Evolutionary conservation across 1,140 invertebrate species (phyloP).

Genomic region (Pissodes strobi): DNA sequence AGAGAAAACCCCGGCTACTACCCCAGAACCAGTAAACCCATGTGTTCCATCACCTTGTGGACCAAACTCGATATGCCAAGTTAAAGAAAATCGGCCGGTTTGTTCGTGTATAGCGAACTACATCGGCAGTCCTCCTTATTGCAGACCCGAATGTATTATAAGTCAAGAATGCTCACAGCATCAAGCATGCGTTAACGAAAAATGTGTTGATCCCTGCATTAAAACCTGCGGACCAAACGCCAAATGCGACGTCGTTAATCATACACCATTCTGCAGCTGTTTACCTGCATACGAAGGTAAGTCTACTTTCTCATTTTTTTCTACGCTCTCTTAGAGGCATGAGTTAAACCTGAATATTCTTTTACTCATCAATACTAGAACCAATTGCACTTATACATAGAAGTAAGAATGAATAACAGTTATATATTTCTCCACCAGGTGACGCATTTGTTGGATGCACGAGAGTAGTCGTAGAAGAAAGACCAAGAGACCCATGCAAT

Average conservation of each 20-base stretch:
- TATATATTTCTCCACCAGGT: slow-evolving; percentile 45
- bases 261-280: slow-evolving; percentile 81
- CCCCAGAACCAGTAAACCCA: slow-evolving; percentile 63
- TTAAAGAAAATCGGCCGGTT: slow-evolving; percentile 75
- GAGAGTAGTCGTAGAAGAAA: slow-evolving; percentile 53
- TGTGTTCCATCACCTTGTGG: slow-evolving; percentile 83
- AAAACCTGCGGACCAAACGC: slow-evolving; percentile 78
- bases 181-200: slow-evolving; percentile 78
- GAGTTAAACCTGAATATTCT: neutral
- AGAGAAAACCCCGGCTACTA: slow-evolving; percentile 51
- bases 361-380: too few species aligned
- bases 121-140: slow-evolving; percentile 72
- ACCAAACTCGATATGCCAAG: slow-evolving; percentile 82
- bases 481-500: slow-evolving; percentile 68
- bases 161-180: slow-evolving; percentile 75
- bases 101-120: slow-evolving; percentile 79
- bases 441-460: slow-evolving; percentile 81
- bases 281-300: slow-evolving; percentile 68
- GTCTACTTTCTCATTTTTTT: neutral
- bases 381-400: too few species aligned
- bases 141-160: slow-evolving; percentile 74
- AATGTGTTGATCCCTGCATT: slow-evolving; percentile 77
- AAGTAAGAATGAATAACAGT: neutral
- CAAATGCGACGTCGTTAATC: slow-evolving; percentile 78
- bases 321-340: neutral